phyloP scores from a whole-genome alignment of 2,113 vertebrate species.

The Regulus satrapa region DNA sequence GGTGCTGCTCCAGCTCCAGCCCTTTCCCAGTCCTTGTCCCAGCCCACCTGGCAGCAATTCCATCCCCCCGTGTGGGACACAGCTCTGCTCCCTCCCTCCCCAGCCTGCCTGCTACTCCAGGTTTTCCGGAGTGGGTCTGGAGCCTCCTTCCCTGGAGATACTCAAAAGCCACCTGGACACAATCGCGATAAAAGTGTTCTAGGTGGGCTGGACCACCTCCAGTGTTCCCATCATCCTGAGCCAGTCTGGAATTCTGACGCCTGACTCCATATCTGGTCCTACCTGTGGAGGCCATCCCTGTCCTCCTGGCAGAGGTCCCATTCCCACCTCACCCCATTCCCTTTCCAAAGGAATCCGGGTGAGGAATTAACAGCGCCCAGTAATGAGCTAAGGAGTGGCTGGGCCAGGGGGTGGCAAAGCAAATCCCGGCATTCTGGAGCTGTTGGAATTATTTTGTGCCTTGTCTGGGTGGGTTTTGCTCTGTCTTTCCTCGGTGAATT shows the following conservation, averaged over 20 bases:
- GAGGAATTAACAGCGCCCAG: not conserved
- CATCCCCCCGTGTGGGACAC: not conserved
- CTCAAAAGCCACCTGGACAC: not conserved
- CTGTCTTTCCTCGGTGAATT: not conserved
- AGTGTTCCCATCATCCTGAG: not conserved
- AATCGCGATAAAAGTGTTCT: rapidly evolving
- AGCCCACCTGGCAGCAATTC: not conserved
- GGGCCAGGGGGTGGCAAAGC: not conserved
- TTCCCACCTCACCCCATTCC: not conserved
- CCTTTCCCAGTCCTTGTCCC: not conserved
- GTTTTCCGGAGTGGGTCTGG: not conserved
- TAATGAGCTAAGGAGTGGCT: not conserved
- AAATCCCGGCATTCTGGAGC: not conserved
- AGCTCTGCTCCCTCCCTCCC: not conserved
- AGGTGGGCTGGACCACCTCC: not conserved
- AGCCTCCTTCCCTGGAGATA: not conserved
- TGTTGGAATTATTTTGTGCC: not conserved
- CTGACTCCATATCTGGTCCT: not conserved
- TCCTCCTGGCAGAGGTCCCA: not conserved
- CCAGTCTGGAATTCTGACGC: not conserved
- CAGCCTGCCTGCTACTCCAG: not conserved
- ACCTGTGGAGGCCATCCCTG: rapidly evolving
- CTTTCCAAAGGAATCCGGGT: not conserved
- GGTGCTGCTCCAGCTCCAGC: not conserved
- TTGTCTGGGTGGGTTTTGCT: not conserved